Evolutionary conservation across 2,888 invertebrate species (phyloP).

Genomic region (Portevinia maculata): DNA sequence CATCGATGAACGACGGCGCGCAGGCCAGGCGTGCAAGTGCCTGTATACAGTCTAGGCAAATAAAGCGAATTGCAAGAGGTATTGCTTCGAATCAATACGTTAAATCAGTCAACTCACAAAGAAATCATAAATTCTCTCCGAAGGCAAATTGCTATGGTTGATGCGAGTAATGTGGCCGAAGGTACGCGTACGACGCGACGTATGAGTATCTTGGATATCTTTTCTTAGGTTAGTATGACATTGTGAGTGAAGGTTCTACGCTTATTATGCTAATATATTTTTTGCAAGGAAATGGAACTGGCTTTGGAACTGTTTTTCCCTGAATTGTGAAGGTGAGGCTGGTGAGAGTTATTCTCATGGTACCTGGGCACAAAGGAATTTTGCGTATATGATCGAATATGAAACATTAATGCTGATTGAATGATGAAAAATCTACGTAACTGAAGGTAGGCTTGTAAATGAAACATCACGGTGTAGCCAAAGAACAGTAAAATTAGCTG

Average conservation of each 20-base stretch:
- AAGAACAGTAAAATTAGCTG: too few species aligned
- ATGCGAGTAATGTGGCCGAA: conserved; percentile 2
- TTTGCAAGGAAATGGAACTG: conserved; percentile 38
- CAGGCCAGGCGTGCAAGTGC: conserved; percentile 3
- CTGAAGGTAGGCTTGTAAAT: too few species aligned
- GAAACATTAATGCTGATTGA: neutral
- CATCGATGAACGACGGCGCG: conserved; percentile 32
- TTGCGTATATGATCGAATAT: neutral
- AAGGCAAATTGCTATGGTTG: conserved; percentile 68
- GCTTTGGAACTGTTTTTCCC: neutral
- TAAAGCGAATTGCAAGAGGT: conserved; percentile 56
- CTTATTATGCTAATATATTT: conserved; percentile 61
- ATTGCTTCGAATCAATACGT: conserved; percentile 68
- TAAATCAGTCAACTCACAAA: conserved; percentile 73
- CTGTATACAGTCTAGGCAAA: neutral
- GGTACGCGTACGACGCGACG: neutral
- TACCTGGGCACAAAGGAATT: conserved; percentile 1
- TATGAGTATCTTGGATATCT: conserved; percentile 31
- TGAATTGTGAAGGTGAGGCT: conserved; percentile 13
- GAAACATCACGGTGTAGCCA: too few species aligned
- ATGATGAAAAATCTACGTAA: too few species aligned
- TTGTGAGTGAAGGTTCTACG: conserved; percentile 55
- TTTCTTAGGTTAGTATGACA: conserved; percentile 33
- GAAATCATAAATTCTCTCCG: conserved; percentile 70
- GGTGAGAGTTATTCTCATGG: neutral